phyloP scores from a whole-genome alignment of 2,888 invertebrate species.

The Meandrusa payeni region DNA sequence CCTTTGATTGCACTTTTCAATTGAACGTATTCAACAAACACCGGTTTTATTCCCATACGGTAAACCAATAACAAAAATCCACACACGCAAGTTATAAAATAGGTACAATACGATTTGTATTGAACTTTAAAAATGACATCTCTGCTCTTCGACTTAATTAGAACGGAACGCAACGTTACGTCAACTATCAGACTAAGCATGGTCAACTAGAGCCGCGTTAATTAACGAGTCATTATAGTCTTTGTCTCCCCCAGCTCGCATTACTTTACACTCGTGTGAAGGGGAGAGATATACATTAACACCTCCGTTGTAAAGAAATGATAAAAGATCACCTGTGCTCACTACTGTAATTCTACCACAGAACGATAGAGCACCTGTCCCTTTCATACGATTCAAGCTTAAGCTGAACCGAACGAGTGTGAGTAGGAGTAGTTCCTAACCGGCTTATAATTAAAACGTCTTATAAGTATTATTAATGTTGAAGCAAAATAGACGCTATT shows the following conservation, averaged over 20 bases:
- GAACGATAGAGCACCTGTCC: conserved; percentile 77
- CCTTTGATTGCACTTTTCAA: no score
- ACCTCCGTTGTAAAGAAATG: conserved; percentile 63
- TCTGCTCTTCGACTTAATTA: conserved; percentile 56
- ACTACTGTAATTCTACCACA: conserved; percentile 79
- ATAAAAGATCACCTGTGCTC: conserved; percentile 81
- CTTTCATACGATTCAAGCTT: conserved; percentile 77
- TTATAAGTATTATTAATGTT: conserved; percentile 29
- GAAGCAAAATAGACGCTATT: conserved; percentile 37
- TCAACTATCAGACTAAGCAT: conserved; percentile 65
- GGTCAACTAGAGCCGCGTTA: conserved; percentile 61
- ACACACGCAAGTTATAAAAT: conserved; percentile 29
- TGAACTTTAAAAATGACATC: conserved; percentile 49
- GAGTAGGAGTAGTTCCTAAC: conserved; percentile 75
- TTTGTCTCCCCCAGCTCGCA: conserved; percentile 43
- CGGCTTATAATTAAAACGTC: conserved; percentile 37
- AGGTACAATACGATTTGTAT: conserved; percentile 33
- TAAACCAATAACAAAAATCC: conserved; percentile 38
- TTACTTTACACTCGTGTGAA: conserved; percentile 40
- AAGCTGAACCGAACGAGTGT: conserved; percentile 76
- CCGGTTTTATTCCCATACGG: conserved; percentile 37
- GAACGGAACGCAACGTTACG: conserved; percentile 49
- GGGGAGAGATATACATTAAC: conserved; percentile 66
- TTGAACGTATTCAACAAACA: no score
- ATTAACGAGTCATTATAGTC: conserved; percentile 45